phyloP scores from a whole-genome alignment of 2,797 vertebrate species.

The Artibeus jamaicensis region DNA sequence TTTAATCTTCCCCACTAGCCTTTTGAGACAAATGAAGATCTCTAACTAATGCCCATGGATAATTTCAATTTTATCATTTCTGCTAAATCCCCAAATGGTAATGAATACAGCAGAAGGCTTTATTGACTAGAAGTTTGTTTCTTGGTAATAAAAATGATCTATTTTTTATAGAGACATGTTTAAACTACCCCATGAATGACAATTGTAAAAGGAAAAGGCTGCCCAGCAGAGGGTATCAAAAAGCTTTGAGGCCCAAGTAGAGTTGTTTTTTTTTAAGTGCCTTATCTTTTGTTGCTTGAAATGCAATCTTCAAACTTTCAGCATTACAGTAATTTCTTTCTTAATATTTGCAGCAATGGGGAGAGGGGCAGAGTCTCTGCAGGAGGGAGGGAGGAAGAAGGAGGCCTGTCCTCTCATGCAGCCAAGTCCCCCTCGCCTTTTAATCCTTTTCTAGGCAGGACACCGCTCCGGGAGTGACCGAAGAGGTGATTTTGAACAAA shows the following conservation, averaged over 20 bases:
- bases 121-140: slow-evolving; percentile 16
- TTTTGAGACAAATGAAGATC: slow-evolving; percentile 14
- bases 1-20: not conserved
- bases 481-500: not conserved
- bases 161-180: not conserved
- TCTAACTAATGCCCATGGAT: not conserved
- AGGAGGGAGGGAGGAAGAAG: not conserved
- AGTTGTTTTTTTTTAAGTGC: not conserved
- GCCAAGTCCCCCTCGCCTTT: not conserved
- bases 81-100: not conserved
- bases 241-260: not conserved
- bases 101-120: slow-evolving; percentile 7
- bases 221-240: not conserved
- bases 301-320: not conserved
- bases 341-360: not conserved
- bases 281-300: not conserved
- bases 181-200: not conserved
- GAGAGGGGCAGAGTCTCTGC: not conserved
- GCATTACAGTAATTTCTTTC: not conserved
- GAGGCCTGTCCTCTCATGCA: not conserved
- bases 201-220: not conserved
- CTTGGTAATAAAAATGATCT: not conserved
- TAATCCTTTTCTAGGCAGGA: not conserved
- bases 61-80: slow-evolving; percentile 47
- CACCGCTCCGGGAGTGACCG: not conserved